Conservation (phyloP, 1,140 invertebrate genomes). For the Meloidogyne floridensis region DNA sequence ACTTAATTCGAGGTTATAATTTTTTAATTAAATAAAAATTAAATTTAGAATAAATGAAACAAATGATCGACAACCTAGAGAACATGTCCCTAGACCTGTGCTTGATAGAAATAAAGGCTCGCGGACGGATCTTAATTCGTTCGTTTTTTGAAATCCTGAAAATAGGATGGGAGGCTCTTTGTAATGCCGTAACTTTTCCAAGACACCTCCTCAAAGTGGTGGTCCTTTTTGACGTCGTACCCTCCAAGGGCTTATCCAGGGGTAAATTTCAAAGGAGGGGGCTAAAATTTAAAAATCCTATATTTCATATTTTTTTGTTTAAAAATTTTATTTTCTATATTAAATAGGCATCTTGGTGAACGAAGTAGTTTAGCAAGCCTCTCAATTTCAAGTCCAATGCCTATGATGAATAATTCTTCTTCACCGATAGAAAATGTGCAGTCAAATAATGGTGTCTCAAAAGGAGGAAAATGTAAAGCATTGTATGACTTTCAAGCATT, state of each 20-base stretch:
- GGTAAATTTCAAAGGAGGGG: too few species aligned
- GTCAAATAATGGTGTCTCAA: background rate
- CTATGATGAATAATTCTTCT: slow-evolving; percentile 15
- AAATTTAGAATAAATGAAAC: slow-evolving; percentile 47
- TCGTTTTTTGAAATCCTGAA: background rate
- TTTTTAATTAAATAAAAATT: background rate
- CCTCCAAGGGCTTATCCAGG: too few species aligned
- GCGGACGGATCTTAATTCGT: slow-evolving; percentile 31
- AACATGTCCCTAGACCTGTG: slow-evolving; percentile 47
- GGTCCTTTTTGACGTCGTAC: background rate
- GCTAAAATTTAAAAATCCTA: too few species aligned
- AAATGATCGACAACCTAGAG: slow-evolving; percentile 31
- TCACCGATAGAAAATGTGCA: background rate
- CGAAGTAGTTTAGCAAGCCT: slow-evolving; percentile 29
- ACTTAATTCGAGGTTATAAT: slow-evolving; percentile 78
- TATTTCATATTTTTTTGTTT: slow-evolving; percentile 15
- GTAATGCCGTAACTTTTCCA: too few species aligned
- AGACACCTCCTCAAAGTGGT: too few species aligned
- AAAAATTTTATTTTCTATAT: slow-evolving; percentile 19
- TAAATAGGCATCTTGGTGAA: background rate
- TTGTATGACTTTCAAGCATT: slow-evolving; percentile 54
- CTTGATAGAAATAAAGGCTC: slow-evolving; percentile 39
- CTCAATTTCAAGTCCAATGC: slow-evolving; percentile 28
- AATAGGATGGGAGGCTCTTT: background rate
- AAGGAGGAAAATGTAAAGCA: slow-evolving; percentile 51